Evolutionary conservation across 2,113 vertebrate genomes (phyloP), one percentile per base, ranked within the genome.

Genomic region (Malaclemys terrapin): DNA sequence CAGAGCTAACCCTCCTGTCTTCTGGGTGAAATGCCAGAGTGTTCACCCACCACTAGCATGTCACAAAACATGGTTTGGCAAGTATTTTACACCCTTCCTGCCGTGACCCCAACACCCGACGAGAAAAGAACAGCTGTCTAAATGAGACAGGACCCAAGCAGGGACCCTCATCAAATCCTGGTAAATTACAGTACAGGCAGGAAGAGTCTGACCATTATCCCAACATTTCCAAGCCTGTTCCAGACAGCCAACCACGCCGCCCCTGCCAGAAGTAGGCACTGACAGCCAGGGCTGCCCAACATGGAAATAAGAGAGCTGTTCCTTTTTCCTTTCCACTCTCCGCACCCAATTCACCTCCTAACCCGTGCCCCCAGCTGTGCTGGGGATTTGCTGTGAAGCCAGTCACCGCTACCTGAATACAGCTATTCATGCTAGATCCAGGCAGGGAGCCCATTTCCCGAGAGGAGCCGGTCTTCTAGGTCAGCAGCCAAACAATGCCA

Each of bases 81-180:
- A 96, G 54, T 13, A 56, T 79, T 89, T 91, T 88, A 95, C 87
- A 89, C 54, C 88, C 69, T 84, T 45, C 45, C 93, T 88, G 16
- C 45, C 12, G 2, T 65, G 75, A 25, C 49, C 82, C 65, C 72
- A 38, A 89, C 87, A 31, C 1, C 10, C 80, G 82, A 52, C 9
- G 59, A 62, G 69, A 42, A 91, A 90, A 93, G 25, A 72, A 94
- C 9, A 47, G 50, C 24, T 53, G 38, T 22, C 91, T 62, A 56
- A 81, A 76, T 1, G 42, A 27, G 24, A 8, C 6, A 8, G 24
- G 42, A 13, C 12, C 38, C 75, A 72, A 45, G 12, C 29, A 81
- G 5, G 19, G 50, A 93, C 88, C 84, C 53, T 94, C 88, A 56
- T 79, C 35, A 82, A 29, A 11, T 4, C 84, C 83, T 84, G 25